Evolutionary conservation across 2,888 invertebrate genomes (phyloP).

Genomic region (Platerodrilus igneus): DNA sequence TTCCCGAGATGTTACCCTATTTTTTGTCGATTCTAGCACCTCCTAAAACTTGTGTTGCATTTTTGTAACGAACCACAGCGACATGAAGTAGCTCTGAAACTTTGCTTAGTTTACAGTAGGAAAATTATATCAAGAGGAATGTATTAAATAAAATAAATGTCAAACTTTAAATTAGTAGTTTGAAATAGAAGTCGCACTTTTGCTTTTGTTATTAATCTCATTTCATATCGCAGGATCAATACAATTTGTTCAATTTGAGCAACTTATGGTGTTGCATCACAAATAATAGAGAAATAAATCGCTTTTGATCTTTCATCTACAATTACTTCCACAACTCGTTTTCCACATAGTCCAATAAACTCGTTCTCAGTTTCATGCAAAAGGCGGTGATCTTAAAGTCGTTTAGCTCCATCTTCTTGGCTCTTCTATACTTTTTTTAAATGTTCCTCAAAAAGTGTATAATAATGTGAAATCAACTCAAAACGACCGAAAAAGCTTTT

Average conservation of each 20-base stretch:
- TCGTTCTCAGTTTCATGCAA: too few relatives aligned
- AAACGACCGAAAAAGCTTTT: conserved; percentile 7
- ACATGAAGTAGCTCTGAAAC: background rate
- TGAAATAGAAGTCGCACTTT: too few relatives aligned
- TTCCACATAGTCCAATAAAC: too few relatives aligned
- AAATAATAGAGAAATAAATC: too few relatives aligned
- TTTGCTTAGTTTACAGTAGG: background rate
- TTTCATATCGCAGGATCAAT: too few relatives aligned
- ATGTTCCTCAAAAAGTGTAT: conserved; percentile 8
- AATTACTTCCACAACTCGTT: too few relatives aligned
- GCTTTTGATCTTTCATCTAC: too few relatives aligned
- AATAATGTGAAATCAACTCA: conserved; percentile 11
- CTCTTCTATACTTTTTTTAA: conserved; percentile 9
- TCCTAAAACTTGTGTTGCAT: background rate
- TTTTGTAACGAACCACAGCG: background rate
- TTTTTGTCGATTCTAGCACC: background rate
- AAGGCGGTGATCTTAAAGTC: background rate
- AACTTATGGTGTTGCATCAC: too few relatives aligned
- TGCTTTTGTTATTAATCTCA: too few relatives aligned
- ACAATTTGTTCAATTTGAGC: too few relatives aligned
- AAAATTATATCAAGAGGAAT: background rate
- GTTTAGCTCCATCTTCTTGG: conserved; percentile 5
- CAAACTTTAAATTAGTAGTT: too few relatives aligned
- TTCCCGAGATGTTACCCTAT: background rate
- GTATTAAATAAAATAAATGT: too few relatives aligned